These are phyloP conservation scores for Saturnia japonica DNA, from an alignment of 2,888 invertebrate species.

Conservation along the genomic window DNA sequence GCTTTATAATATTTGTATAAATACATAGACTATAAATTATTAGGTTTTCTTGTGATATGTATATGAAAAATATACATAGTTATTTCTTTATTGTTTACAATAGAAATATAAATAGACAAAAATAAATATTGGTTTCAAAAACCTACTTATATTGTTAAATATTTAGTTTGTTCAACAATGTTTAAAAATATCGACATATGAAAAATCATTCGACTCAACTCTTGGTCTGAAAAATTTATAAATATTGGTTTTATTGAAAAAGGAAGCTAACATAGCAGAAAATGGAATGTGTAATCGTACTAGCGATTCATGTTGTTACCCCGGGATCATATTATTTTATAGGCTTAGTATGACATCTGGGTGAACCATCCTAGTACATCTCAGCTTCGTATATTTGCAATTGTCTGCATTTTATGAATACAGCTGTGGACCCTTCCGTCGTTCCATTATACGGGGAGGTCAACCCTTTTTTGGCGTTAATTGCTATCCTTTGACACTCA, in stretches of 20 bases:
- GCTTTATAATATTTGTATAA: no score
- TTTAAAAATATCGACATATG: neutral
- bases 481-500: neutral
- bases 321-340: neutral
- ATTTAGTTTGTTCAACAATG: neutral
- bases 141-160: no score
- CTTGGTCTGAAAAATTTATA: neutral
- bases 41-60: neutral
- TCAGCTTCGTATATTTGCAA: conserved; percentile 1
- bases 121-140: no score
- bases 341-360: conserved; percentile 3
- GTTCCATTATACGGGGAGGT: neutral
- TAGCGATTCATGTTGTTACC: neutral
- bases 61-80: neutral
- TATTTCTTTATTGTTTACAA: neutral
- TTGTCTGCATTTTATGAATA: conserved; percentile 10
- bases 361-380: neutral
- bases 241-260: neutral
- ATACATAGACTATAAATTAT: neutral
- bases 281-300: neutral
- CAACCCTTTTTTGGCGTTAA: conserved; percentile 7
- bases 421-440: conserved; percentile 2
- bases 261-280: neutral
- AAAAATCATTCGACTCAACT: neutral
- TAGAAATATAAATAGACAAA: neutral